phyloP scores from a whole-genome alignment of 2,797 vertebrate species.

The Eleutherodactylus coqui region DNA sequence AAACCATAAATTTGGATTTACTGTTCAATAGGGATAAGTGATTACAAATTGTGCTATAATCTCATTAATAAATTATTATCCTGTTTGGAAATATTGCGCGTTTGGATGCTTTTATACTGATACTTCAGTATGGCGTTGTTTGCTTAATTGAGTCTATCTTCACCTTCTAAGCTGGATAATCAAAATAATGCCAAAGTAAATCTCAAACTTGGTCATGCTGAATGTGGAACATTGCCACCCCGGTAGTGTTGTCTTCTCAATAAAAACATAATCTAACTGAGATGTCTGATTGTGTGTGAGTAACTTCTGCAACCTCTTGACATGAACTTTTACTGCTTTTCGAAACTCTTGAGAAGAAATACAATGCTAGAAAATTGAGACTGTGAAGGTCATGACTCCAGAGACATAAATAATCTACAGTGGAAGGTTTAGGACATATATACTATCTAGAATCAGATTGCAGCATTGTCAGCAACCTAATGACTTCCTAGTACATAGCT shows the following conservation, averaged over 20 bases:
- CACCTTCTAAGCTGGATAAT: not conserved
- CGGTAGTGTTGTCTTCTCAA: not conserved
- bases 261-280: constrained; percentile 26
- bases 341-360: not conserved
- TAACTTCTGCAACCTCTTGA: constrained; percentile 4
- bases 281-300: not conserved
- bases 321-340: constrained; percentile 12
- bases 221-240: not conserved
- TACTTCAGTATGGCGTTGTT: not conserved
- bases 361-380: not conserved
- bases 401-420: not conserved
- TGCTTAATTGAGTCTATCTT: not conserved
- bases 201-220: constrained; percentile 1
- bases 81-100: not conserved
- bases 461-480: not conserved
- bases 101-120: not conserved
- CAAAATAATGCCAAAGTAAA: constrained; percentile 24
- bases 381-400: not conserved
- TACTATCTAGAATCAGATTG: not conserved
- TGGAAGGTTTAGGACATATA: not conserved
- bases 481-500: not conserved
- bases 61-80: not conserved
- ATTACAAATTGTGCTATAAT: not conserved
- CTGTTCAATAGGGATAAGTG: not conserved
- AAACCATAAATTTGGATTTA: too few species aligned